Percentiles rank a stretch among this genome's conserved stretches.
These are phyloP conservation scores for Schlechtendalia chinensis DNA, from an alignment of 1,140 invertebrate species.

Conservation along the genomic window DNA sequence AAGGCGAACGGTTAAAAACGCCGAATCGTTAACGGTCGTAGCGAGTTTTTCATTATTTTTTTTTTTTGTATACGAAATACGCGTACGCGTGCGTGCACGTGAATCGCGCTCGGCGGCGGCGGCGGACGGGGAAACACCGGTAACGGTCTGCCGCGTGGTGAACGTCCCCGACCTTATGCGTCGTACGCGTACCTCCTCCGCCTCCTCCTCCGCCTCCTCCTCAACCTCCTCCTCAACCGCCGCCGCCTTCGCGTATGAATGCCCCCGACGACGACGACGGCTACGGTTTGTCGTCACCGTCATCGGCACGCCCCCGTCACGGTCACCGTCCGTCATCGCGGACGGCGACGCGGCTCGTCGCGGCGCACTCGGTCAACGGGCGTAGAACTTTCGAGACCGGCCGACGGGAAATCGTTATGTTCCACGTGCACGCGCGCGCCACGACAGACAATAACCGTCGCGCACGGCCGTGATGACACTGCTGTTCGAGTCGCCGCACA, in stretches of 20 bases:
- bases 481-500: not conserved
- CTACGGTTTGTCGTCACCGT: not conserved
- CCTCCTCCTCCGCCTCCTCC: not conserved
- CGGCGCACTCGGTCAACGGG: constrained; percentile 6
- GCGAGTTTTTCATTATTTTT: no score
- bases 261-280: no score
- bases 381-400: constrained; percentile 32
- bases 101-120: no score
- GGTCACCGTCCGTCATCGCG: not conserved
- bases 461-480: not conserved
- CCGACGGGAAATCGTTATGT: not conserved
- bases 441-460: not conserved
- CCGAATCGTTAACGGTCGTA: no score
- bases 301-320: not conserved
- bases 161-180: constrained; percentile 33
- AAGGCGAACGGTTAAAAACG: no score
- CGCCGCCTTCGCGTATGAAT: not conserved
- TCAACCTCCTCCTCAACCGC: not conserved
- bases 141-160: constrained; percentile 45
- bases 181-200: not conserved
- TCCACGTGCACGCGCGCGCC: not conserved
- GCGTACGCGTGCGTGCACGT: not conserved
- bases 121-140: constrained; percentile 43
- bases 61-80: no score
- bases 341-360: not conserved